Conservation (phyloP, 2,113 vertebrate species). For the Saimiri boliviensis region DNA sequence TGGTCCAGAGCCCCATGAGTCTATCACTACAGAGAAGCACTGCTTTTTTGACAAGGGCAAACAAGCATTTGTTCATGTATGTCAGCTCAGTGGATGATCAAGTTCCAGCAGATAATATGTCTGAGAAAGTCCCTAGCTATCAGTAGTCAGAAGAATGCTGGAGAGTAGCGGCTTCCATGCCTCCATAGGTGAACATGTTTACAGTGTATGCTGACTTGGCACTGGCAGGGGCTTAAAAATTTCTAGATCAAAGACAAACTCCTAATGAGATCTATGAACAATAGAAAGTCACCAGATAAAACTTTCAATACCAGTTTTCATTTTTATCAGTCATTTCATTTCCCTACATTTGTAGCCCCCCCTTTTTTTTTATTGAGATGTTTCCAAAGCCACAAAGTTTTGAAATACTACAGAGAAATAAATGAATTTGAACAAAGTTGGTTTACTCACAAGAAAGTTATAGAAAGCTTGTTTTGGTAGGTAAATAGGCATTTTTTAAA, state of each 20-base stretch:
- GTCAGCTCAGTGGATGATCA: not conserved
- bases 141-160: not conserved
- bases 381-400: slow-evolving; percentile 49
- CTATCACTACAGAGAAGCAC: not conserved
- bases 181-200: not conserved
- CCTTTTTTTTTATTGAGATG: not conserved
- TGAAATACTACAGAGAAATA: slow-evolving; percentile 62
- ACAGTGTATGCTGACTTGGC: not conserved
- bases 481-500: slow-evolving; percentile 69
- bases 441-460: slow-evolving; percentile 44
- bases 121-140: not conserved
- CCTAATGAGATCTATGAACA: slow-evolving; percentile 26
- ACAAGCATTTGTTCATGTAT: not conserved
- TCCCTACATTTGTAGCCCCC: not conserved
- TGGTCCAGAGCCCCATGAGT: not conserved
- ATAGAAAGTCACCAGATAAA: slow-evolving; percentile 28
- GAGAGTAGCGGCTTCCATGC: not conserved
- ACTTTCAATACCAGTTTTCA: not conserved
- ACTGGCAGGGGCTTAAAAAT: not conserved
- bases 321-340: slow-evolving; percentile 36
- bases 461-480: too few relatives aligned
- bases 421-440: slow-evolving; percentile 59
- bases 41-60: not conserved
- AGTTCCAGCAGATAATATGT: not conserved
- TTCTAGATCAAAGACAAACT: slow-evolving; percentile 44